Percentiles rank a stretch among this genome's conserved stretches.
These are phyloP conservation scores for Cryptus viduatorius DNA, from an alignment of 2,888 invertebrate species.

Conservation along the genomic window DNA sequence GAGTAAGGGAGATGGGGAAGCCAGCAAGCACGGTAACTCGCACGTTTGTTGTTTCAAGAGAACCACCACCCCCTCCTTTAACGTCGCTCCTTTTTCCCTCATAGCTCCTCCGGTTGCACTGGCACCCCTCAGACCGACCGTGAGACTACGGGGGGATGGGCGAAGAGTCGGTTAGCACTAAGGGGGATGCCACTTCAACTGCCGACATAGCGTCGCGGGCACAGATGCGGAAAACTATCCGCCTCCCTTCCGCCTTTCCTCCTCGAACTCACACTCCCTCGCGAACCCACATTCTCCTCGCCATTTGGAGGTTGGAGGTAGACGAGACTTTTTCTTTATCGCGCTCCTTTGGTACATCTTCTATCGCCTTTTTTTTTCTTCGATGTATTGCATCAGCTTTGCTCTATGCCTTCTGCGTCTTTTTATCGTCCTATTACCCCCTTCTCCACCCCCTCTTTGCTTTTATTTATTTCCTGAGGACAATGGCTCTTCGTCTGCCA, in stretches of 20 bases:
- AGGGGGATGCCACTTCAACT: conserved; percentile 67
- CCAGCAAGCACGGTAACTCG: conserved; percentile 74
- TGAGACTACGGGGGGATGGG: conserved; percentile 41
- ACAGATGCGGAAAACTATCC: conserved; percentile 80
- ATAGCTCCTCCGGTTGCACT: conserved; percentile 11
- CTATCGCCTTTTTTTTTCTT: conserved; percentile 26
- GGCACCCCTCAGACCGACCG: conserved; percentile 16
- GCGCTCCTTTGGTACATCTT: conserved; percentile 40
- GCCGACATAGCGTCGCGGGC: conserved; percentile 70
- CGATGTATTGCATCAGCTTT: conserved; percentile 8
- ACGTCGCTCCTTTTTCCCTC: conserved; percentile 33
- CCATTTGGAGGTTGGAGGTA: conserved; percentile 6
- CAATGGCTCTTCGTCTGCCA: background rate
- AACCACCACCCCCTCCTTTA: conserved; percentile 36
- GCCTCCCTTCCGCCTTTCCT: conserved; percentile 27
- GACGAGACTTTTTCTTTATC: conserved; percentile 54
- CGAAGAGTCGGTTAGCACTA: conserved; percentile 67
- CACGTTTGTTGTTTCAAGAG: conserved; percentile 78
- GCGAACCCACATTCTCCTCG: conserved; percentile 28
- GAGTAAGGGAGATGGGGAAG: conserved; percentile 55
- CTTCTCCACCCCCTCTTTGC: background rate
- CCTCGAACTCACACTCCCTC: conserved; percentile 5
- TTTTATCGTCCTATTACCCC: conserved; percentile 23
- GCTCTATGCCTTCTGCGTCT: background rate
- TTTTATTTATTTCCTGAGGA: background rate